These are phyloP conservation scores for Andrena hattorfiana DNA, from an alignment of 2,888 invertebrate genomes.

Conservation along the genomic window DNA sequence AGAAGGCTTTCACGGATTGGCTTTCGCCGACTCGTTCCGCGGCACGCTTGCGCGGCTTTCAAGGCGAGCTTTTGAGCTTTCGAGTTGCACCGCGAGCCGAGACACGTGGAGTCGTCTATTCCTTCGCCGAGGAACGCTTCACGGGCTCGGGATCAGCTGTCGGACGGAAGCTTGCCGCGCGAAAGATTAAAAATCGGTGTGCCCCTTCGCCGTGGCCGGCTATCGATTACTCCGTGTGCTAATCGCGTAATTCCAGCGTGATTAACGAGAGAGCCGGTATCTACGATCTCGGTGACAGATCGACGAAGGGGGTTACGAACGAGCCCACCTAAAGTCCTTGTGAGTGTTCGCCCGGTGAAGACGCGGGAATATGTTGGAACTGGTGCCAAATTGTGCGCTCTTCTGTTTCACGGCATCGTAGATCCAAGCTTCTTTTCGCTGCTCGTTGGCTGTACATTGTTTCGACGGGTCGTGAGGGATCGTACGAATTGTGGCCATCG, in stretches of 20 bases:
- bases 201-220: background rate
- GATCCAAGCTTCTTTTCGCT: background rate
- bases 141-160: conserved; percentile 35
- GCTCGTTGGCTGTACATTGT: background rate
- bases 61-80: conserved; percentile 77
- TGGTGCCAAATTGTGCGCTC: conserved; percentile 19
- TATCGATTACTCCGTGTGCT: background rate
- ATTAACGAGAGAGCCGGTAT: background rate
- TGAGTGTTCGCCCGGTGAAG: conserved; percentile 36
- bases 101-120: conserved; percentile 80
- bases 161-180: background rate
- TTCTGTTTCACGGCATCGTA: background rate
- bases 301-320: background rate
- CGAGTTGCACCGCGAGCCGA: conserved; percentile 74
- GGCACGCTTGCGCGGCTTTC: conserved; percentile 78
- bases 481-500: background rate
- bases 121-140: conserved; percentile 64
- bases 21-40: conserved; percentile 60
- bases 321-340: background rate
- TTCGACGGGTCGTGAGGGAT: too few species aligned
- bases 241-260: background rate
- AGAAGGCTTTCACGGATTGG: conserved; percentile 47
- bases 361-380: background rate
- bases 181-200: background rate
- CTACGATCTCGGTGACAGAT: background rate